Base-by-base conservation (phyloP, 1,140 invertebrate genomes). In the Zaprionus capensis region DNA sequence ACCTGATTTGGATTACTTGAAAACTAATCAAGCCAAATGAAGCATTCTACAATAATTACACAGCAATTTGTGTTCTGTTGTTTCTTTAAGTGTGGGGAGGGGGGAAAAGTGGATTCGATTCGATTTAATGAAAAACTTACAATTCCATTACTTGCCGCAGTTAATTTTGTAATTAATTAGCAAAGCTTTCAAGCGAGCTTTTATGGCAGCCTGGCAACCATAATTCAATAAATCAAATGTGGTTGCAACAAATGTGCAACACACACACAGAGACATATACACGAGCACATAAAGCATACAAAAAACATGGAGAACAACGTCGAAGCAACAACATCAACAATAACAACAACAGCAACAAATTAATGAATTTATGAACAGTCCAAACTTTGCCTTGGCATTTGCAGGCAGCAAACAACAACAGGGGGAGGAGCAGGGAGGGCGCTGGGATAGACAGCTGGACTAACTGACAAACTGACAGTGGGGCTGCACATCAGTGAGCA, bases 211-310 rank as follows among this genome's bases (percentile, higher is more conserved):
- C 51, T 68, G 78, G 74, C 70, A 81, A 79, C 78, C 78, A 78
- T 90, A 87, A 87, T 87, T 87, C 85, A 84, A 87, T 87, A 87
- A 87, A 86, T 86, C 83, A 86, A 88, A 86, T 83, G 83, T 77
- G 81, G 83, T 80, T 80, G 84, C 80, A 69, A 44, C 81, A 57
- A 73, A 55, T 71, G 63, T 71, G 46, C 57, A 76, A 63, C 41
- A 46, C 41, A 46, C n/a, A 46, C 41, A 17, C 41, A n/a, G 5
- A 7, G 1, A 36, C 34, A 36, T 0, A 38, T 4, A 38, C 14
- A 5, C 14, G 14, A 0, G 11, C 41, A 38, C 20, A 36, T 12
- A 49, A 34, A 71, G 26, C 36, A 64, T 17, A 46, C 64, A 61
- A 51, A 11, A 28, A 65, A 36, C n/a, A 68, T 22, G 22, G 15